Base-by-base conservation (phyloP, 2,888 invertebrate genomes). In the Cephonodes hylas region DNA sequence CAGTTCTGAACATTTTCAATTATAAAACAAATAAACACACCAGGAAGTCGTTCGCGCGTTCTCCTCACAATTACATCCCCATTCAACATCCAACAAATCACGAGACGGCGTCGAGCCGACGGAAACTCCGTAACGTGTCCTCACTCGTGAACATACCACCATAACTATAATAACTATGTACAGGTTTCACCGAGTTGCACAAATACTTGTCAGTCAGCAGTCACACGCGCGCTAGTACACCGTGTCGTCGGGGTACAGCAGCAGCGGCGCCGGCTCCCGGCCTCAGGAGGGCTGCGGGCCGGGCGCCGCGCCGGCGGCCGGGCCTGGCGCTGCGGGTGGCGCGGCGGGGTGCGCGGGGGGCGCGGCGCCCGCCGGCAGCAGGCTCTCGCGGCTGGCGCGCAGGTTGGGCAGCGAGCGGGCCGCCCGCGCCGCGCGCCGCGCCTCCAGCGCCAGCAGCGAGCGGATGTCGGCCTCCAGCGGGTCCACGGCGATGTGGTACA, bases 401-500 rank as follows among this genome's bases (percentile, higher is more conserved):
- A 95, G 92, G 92, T 95, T 95, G 86, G 95, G 95, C 91, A 96
- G 93, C 72, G 91, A 90, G 70, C 88, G 88, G 74, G 94, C 85
- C 86, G 86, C 84, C 80, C 94, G 81, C 85, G 87, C 84, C 75
- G 77, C 82, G 18, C 88, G 84, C 64, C 85, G 77, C 72, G 93
- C 93, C 79, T 94, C 93, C 75, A 93, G 84, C 70, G 88, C 86
- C 69, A 88, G 83, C 77, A 90, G 81, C 72, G 79, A 78, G 38
- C 86, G 81, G 72, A 91, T 90, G 77, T 90, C 90, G 46, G 87
- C 88, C 67, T 91, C 91, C 61, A 91, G 81, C 64, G 91, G 90
- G 75, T 91, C 90, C 72, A 89, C 90, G 67, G 83, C 84, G 74
- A 93, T 93, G 82, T 92, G 93, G 77, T 90, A 93, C 66, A 93